Evolutionary conservation across 2,888 invertebrate genomes (phyloP), one percentile per base, ranked within the genome.

Genomic region (Andricus curvator): DNA sequence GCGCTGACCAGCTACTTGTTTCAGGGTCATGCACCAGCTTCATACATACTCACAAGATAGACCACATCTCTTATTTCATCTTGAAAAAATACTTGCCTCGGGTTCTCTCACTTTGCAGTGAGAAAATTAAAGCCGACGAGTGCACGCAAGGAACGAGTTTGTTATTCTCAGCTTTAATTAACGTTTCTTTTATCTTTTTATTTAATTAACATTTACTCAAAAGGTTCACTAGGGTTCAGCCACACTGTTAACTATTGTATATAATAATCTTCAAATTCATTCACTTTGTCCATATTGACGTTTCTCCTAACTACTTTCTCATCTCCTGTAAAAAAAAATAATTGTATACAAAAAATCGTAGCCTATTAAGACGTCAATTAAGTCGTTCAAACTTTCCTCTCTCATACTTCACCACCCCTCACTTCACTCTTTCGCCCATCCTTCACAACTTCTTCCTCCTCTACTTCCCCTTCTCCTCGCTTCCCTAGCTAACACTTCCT

Each of bases 1-100:
- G 81, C 51, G 78, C 64, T 65, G 56, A 62, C 56, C 60, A 51
- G 44, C 83, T 80, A 82, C 83, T 80, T 82, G 70, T 74, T 65
- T 67, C 65, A 41, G 79, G 65, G 44, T 64, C 41, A 41, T 60
- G 11, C 64, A 77, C 64, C 64, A 62, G 77, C 33, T 74, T 48
- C 64, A 41, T 79, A 79, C 77, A 77, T 67, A 48, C 77, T 79
- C 60, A 60, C 17, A 4, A 60, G 56, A 74, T 74, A 74, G 74
- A 74, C 56, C 20, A 74, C 51, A 74, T 74, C 74, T 33, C 56
- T 74, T 37, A 56, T 74, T 74, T 74, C 51, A 56, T 37, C 56
- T 56, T 56, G n/a, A 74, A 70, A 74, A 74, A 74, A 56, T 74
- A 37, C 33, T 74, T 60, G 33, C 51, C 33, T 56, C 51, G 29